Evolutionary conservation across 2,113 vertebrate genomes (phyloP).

Genomic region (Leptocoma aspasia): DNA sequence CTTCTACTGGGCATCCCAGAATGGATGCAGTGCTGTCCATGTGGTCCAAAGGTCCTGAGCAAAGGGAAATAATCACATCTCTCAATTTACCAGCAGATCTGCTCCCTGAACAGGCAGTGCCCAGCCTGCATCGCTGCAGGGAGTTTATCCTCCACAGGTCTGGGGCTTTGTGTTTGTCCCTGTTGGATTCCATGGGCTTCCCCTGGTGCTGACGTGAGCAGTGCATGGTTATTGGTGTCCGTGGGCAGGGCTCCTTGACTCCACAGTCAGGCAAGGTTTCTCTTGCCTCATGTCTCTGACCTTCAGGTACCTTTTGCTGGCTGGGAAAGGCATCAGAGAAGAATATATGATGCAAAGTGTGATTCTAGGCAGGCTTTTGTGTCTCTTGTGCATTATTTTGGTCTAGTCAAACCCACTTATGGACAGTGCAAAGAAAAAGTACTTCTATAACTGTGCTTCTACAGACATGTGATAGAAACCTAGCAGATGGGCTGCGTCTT

Average conservation of each 20-base stretch:
- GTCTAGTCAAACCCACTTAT: slow-evolving; percentile 9
- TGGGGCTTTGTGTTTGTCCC: neutral
- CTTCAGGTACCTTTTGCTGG: neutral
- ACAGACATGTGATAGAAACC: neutral
- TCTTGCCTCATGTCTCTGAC: neutral
- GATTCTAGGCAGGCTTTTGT: neutral
- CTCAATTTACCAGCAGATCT: neutral
- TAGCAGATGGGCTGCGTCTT: slow-evolving; percentile 26
- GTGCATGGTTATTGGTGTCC: neutral
- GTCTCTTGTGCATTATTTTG: slow-evolving; percentile 18
- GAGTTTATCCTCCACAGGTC: rapidly evolving
- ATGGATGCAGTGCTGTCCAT: neutral
- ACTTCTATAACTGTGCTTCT: slow-evolving; percentile 4
- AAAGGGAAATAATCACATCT: neutral
- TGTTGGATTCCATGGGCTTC: neutral
- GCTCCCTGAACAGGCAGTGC: neutral
- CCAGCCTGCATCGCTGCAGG: rapidly evolving
- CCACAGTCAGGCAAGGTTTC: neutral
- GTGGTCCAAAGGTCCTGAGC: neutral
- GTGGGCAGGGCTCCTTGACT: neutral
- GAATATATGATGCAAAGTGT: neutral
- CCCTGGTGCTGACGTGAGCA: rapidly evolving
- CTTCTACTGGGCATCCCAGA: neutral
- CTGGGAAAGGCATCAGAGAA: neutral
- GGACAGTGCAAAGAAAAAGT: neutral